These are phyloP conservation scores for Xanthorhoe designata DNA, from an alignment of 2,888 invertebrate genomes.

Conservation along the genomic window DNA sequence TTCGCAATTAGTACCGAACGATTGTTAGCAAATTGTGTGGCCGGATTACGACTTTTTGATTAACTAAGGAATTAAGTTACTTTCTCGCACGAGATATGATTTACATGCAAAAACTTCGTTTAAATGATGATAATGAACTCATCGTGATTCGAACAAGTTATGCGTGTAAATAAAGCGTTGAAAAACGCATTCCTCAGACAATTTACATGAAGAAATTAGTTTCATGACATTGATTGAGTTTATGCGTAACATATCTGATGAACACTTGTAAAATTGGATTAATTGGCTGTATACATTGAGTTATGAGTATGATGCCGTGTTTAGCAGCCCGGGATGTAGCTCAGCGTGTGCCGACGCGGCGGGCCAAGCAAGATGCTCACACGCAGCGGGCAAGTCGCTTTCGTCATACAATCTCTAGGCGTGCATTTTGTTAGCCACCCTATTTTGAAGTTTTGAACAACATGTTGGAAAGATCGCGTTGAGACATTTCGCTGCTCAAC, in stretches of 20 bases:
- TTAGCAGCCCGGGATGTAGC: no score
- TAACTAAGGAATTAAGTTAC: slow-evolving; percentile 35
- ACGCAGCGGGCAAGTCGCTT: no score
- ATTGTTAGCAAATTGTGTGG: background rate
- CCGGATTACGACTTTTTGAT: slow-evolving; percentile 28
- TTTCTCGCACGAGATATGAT: background rate
- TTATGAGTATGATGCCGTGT: background rate
- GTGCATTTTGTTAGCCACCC: no score
- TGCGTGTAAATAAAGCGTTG: background rate
- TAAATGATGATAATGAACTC: background rate
- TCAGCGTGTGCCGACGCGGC: no score
- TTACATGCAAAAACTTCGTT: background rate
- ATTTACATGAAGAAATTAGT: background rate
- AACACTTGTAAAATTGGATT: no score
- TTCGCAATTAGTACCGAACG: background rate
- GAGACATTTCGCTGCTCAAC: no score
- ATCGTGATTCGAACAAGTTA: background rate
- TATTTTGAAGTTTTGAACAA: no score
- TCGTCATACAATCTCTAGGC: no score
- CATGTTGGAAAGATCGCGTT: no score
- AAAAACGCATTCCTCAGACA: background rate
- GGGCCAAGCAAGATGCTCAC: no score
- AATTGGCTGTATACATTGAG: background rate
- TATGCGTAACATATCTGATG: background rate
- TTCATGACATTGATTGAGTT: background rate